Evolutionary conservation across 2,113 vertebrate species (phyloP), one percentile per base, ranked within the genome.

Genomic region (Chloropsis cyanopogon): DNA sequence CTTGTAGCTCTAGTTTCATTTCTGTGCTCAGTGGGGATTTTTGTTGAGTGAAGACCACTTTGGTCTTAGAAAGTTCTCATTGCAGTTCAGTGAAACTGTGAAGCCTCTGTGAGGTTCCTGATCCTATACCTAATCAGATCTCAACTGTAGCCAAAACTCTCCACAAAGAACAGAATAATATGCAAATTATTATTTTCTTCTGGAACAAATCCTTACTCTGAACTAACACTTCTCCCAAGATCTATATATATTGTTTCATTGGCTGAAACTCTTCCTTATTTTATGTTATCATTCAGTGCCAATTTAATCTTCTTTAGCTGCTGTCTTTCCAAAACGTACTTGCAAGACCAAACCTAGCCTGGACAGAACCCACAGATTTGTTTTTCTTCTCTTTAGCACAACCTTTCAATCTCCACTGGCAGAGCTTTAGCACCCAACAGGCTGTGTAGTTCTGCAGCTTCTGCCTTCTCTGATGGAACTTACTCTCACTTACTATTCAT

Each of bases 21-120:
- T 56, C 31, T 13, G 6, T 1, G 1, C 9, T 84, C 31, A 21
- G 0, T 39, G 13, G 15, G 33, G 15, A 35, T 23, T 61, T 69
- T 6, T 29, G 11, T 13, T 77, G 44, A 60, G 26, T 69, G 28
- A 70, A 85, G 23, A 66, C 4, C 24, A 41, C 31, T 79, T 79
- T 26, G 25, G 11, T 33, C n/a, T 79, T 79, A 44, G 71, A 85
- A 79, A 49, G 6, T 56, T 69, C 19, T 71, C 39, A 69, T 9
- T 56, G 31, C 15, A 33, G 21, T 73, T 33, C 35, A 69, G 35
- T 3, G 4, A 95, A 54, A 46, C 15, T 64, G 15, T 46, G 53
- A 89, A 76, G 11, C 14, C 8, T 63, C 76, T 16, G 3, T n/a
- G 44, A 59, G 7, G n/a, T 64, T 77, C 13, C 18, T 29, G 14